Evolutionary conservation across 2,113 vertebrate species (phyloP), one percentile per base, ranked within the genome.

Genomic region (Osmerus eperlanus): DNA sequence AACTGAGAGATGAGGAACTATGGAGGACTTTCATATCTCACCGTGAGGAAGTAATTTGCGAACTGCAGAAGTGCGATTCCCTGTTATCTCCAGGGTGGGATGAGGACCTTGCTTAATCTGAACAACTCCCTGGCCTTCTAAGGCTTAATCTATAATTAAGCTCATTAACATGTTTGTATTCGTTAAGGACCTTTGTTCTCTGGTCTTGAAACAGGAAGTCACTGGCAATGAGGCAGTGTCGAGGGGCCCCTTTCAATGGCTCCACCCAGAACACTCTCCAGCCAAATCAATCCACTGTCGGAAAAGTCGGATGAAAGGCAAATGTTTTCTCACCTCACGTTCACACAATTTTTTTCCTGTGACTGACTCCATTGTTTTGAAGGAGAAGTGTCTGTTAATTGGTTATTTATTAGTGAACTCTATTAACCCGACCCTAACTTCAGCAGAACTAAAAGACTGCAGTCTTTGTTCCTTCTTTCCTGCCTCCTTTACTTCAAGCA

Each of bases 141-240:
- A 11, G 52, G 28, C 29, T 14, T 76, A 68, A 64, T 79, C 70
- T 78, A 77, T 79, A 73, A 79, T 78, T 76, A 74, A 69, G 60
- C 61, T 70, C 71, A 72, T 54, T 73, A 23, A 63, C 63, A 70
- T 62, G 58, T 58, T 36, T 65, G 76, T 68, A 11, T 71, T 72
- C 29, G 8, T 66, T 68, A 54, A 74, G 56, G 60, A 75, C 63
- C 65, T 75, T 77, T 76, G 73, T 19, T 4, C n/a, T 69, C 51
- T 68, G 28, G 23, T 18, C 14, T 23, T 72, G 60, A 52, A 70
- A 76, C 62, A 71, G 72, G 73, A 72, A 65, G 32, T 64, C 12
- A 3, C 47, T 18, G 9, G n/a, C 64, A 63, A 21, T 15, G 47
- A 62, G 61, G 29, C 28, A 56, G 54, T n/a, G 14, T 21, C 1